These are phyloP conservation scores for Chitala chitala DNA, from an alignment of 2,113 vertebrate species.

Conservation along the genomic window DNA sequence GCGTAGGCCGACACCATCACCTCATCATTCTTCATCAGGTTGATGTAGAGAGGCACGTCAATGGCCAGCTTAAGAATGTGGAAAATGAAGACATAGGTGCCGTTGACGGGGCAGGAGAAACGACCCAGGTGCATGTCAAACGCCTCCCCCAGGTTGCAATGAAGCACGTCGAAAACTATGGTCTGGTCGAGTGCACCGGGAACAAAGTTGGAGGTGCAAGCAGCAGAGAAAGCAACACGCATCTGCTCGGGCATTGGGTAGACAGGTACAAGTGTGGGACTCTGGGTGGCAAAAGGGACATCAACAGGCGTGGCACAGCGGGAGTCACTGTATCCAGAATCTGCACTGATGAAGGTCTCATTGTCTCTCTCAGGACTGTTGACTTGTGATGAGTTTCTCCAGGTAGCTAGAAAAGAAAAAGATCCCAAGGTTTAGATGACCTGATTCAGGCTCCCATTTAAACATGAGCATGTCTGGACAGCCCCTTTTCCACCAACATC, in stretches of 20 bases:
- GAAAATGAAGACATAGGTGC: constrained; percentile 93
- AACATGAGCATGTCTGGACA: no score
- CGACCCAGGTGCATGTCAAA: constrained; percentile 85
- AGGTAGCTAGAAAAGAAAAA: constrained; percentile 60
- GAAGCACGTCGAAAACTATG: constrained; percentile 87
- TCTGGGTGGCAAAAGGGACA: constrained; percentile 68
- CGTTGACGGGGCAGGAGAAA: constrained; percentile 84
- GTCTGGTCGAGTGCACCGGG: constrained; percentile 92
- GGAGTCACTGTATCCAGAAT: constrained; percentile 85
- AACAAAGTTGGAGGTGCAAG: constrained; percentile 86
- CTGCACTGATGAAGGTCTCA: constrained; percentile 67
- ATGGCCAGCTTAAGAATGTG: constrained; percentile 96
- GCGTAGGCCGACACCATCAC: constrained; percentile 93
- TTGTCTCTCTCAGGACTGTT: constrained; percentile 85
- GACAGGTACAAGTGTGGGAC: constrained; percentile 73
- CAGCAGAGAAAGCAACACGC: constrained; percentile 86
- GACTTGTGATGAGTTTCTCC: constrained; percentile 90
- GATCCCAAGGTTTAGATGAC: no score
- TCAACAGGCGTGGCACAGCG: constrained; percentile 77
- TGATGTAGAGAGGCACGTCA: constrained; percentile 90
- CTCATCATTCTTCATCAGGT: constrained; percentile 96
- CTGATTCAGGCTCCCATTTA: no score
- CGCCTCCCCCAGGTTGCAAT: constrained; percentile 87
- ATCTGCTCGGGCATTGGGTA: no score
- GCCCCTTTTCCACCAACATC: no score